These are phyloP conservation scores for Accipiter badius DNA, from an alignment of 2,797 vertebrate species.

Conservation along the genomic window DNA sequence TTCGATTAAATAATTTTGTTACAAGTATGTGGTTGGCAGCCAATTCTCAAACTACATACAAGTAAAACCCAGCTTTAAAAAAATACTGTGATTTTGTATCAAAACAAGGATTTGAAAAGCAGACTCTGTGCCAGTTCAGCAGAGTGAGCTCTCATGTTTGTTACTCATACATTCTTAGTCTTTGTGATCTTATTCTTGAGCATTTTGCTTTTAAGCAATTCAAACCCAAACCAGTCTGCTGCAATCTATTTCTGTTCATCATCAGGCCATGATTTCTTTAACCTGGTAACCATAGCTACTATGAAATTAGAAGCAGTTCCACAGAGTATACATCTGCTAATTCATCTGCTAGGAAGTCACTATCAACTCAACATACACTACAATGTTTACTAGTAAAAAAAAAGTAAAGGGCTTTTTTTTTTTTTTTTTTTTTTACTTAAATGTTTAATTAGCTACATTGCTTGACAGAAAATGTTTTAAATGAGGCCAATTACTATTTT, in stretches of 20 bases:
- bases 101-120: neutral
- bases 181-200: neutral
- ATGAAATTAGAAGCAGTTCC: neutral
- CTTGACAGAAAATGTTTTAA: neutral
- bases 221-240: neutral
- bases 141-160: neutral
- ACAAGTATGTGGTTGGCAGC: neutral
- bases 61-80: neutral
- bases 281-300: constrained; percentile 40
- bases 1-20: neutral
- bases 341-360: neutral
- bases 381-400: neutral
- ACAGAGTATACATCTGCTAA: neutral
- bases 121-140: neutral
- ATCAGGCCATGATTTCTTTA: neutral
- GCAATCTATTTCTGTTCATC: neutral
- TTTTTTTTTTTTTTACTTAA: neutral
- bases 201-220: neutral
- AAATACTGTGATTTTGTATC: neutral
- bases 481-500: neutral
- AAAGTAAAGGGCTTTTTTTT: neutral
- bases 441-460: neutral
- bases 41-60: neutral
- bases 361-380: neutral
- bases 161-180: neutral